Evolutionary conservation across 2,888 invertebrate species (phyloP).

Genomic region (Ophion ellenae): DNA sequence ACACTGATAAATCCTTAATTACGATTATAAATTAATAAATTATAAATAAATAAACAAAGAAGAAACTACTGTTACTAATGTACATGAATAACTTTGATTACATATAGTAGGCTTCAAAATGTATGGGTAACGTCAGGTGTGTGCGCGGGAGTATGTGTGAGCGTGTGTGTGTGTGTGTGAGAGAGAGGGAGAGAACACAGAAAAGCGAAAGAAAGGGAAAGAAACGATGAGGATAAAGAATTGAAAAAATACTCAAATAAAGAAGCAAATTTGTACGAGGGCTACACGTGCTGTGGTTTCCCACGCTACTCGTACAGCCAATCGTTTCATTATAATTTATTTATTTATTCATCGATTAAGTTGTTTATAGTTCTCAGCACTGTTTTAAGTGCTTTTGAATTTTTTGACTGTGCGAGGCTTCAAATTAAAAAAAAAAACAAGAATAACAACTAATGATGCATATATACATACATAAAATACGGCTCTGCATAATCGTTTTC

Average conservation of each 20-base stretch:
- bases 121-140: conserved; percentile 31
- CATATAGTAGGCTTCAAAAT: conserved; percentile 71
- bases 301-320: conserved; percentile 76
- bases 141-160: conserved; percentile 2
- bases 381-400: conserved; percentile 88
- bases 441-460: conserved; percentile 64
- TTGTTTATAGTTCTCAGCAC: conserved; percentile 86
- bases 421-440: conserved; percentile 76
- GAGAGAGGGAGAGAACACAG: neutral
- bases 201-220: conserved; percentile 20
- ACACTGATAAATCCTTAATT: conserved; percentile 71
- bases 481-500: conserved; percentile 74
- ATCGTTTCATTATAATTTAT: conserved; percentile 77
- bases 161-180: neutral
- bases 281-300: conserved; percentile 66
- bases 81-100: conserved; percentile 71
- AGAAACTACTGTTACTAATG: conserved; percentile 69
- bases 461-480: conserved; percentile 53
- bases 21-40: conserved; percentile 68
- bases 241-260: conserved; percentile 34
- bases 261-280: conserved; percentile 66
- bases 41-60: conserved; percentile 57
- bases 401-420: conserved; percentile 88
- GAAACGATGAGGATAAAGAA: conserved; percentile 46
- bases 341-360: conserved; percentile 79